Percentiles rank a stretch among this genome's conserved stretches.
Evolutionary conservation across 2,113 vertebrate species (phyloP).

Genomic region (Aramus guarauna): DNA sequence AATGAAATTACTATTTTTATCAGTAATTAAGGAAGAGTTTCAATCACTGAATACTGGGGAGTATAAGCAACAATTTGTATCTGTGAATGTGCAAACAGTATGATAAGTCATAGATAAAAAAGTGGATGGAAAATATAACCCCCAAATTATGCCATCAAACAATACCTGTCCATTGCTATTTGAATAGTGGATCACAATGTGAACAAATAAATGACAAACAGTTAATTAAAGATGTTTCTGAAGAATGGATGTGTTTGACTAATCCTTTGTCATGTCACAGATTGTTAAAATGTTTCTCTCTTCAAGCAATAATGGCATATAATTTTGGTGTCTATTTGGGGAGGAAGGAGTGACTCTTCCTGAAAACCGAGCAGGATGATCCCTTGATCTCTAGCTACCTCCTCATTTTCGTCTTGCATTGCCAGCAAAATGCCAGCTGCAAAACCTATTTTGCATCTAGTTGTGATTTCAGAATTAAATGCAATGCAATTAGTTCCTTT

Average conservation of each 20-base stretch:
- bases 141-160: neutral
- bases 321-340: slow-evolving; percentile 46
- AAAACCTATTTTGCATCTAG: slow-evolving; percentile 65
- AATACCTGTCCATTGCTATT: neutral
- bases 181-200: neutral
- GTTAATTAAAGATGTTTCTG: neutral
- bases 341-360: slow-evolving; percentile 55
- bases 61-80: neutral
- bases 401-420: slow-evolving; percentile 63
- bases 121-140: neutral
- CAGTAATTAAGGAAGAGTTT: neutral
- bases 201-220: slow-evolving; percentile 14
- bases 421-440: slow-evolving; percentile 70
- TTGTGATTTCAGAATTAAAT: slow-evolving; percentile 71
- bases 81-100: neutral
- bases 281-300: slow-evolving; percentile 23
- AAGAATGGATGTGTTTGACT: neutral
- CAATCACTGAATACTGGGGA: neutral
- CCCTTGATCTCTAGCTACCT: slow-evolving; percentile 60
- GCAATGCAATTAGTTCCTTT: slow-evolving; percentile 69
- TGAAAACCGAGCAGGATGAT: slow-evolving; percentile 47
- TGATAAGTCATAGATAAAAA: neutral
- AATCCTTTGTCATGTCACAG: slow-evolving; percentile 1
- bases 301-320: slow-evolving; percentile 14
- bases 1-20: neutral